Conservation (phyloP, 2,113 vertebrate species). For the Naja naja region DNA sequence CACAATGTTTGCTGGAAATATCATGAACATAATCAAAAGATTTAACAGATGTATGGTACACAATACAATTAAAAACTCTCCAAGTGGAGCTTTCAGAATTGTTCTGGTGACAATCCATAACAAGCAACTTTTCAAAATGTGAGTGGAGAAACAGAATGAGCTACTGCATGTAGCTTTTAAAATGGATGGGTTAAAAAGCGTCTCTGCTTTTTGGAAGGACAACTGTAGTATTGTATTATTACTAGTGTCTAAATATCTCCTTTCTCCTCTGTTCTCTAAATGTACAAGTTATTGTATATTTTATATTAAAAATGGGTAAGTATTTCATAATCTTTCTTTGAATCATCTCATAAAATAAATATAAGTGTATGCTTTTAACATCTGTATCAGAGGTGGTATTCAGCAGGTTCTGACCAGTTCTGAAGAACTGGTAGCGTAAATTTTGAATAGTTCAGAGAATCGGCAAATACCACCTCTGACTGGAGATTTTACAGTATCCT, state of each 20-base stretch:
- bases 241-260: not conserved
- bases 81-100: not conserved
- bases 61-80: not conserved
- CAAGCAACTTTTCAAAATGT: not conserved
- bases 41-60: not conserved
- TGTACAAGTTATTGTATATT: not conserved
- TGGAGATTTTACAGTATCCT: no score
- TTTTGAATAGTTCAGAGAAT: no score
- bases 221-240: not conserved
- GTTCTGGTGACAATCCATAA: not conserved
- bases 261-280: not conserved
- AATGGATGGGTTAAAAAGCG: not conserved
- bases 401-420: no score
- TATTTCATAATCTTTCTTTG: not conserved
- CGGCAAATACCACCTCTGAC: no score
- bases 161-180: not conserved
- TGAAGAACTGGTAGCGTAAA: no score
- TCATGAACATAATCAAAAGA: not conserved
- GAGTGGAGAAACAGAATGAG: not conserved
- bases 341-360: not conserved
- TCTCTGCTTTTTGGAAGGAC: not conserved
- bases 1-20: not conserved
- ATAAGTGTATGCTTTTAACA: not conserved
- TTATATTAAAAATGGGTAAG: not conserved
- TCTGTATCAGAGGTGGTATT: no score